Conservation (phyloP, 2,113 vertebrate species). For the Phrynosoma blainvillii region DNA sequence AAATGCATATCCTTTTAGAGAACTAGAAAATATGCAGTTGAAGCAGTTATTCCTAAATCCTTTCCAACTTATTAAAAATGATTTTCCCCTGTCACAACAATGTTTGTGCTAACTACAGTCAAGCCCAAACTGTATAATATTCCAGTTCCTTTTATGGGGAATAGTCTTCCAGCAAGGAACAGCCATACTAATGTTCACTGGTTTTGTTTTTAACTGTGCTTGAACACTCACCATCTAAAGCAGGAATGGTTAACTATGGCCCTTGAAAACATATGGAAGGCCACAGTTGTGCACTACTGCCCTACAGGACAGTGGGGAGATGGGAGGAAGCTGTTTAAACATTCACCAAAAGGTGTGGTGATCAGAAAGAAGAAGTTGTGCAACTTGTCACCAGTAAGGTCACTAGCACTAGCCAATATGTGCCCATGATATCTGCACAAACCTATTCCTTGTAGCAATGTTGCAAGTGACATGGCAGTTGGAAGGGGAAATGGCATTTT, state of each 20-base stretch:
- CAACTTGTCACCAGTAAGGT: neutral
- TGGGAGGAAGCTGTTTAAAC: no score
- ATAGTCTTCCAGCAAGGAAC: neutral
- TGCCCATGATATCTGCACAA: neutral
- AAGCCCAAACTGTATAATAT: neutral
- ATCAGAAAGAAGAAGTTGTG: neutral
- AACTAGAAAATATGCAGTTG: neutral
- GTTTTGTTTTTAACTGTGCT: neutral
- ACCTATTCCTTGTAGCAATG: neutral
- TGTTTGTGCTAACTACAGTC: neutral
- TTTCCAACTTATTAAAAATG: neutral
- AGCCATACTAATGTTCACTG: neutral
- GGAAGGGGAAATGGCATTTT: neutral
- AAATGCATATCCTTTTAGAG: neutral
- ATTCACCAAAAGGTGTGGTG: neutral
- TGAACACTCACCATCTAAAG: neutral
- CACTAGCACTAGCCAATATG: neutral
- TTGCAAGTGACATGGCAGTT: neutral
- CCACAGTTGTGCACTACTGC: no score
- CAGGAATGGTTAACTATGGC: neutral
- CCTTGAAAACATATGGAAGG: no score
- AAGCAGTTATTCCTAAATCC: accelerated
- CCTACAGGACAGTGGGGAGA: no score
- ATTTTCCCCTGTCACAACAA: neutral
- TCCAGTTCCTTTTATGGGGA: neutral